phyloP scores from a whole-genome alignment of 2,797 vertebrate genomes.

The Catamblyrhynchus diadema region DNA sequence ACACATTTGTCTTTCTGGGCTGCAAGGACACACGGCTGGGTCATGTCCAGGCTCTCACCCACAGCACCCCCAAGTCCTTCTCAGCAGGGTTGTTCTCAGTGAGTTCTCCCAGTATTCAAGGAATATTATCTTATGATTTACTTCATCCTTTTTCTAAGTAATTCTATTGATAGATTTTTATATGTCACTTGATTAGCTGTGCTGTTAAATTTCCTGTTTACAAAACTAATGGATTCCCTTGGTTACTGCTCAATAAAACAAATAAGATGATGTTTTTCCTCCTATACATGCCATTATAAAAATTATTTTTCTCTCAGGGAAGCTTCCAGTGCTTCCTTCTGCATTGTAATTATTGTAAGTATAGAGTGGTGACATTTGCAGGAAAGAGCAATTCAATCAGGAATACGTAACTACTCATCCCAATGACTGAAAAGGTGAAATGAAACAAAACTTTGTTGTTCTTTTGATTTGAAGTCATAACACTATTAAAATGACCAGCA shows the following conservation, averaged over 20 bases:
- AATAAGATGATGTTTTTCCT: background rate
- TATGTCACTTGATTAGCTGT: background rate
- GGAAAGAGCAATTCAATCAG: background rate
- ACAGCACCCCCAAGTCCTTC: background rate
- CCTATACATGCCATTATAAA: background rate
- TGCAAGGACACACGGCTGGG: background rate
- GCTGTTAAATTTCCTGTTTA: background rate
- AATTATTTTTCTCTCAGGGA: background rate
- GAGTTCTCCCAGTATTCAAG: background rate
- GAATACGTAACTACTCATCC: background rate
- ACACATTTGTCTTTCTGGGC: rapidly evolving
- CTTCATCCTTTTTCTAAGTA: background rate
- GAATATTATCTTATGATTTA: background rate
- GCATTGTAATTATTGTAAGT: background rate
- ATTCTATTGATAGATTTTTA: background rate
- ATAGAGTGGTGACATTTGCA: background rate
- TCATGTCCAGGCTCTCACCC: background rate
- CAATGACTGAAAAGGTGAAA: background rate
- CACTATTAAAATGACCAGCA: background rate
- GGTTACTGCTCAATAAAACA: background rate
- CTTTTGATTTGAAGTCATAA: background rate
- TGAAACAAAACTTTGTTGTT: background rate
- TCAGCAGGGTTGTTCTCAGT: background rate
- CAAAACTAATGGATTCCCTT: background rate
- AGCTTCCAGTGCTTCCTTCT: background rate